Percentiles rank a stretch among this genome's conserved stretches.
Evolutionary conservation across 2,888 invertebrate species (phyloP).

Genomic region (Zygaena filipendulae): DNA sequence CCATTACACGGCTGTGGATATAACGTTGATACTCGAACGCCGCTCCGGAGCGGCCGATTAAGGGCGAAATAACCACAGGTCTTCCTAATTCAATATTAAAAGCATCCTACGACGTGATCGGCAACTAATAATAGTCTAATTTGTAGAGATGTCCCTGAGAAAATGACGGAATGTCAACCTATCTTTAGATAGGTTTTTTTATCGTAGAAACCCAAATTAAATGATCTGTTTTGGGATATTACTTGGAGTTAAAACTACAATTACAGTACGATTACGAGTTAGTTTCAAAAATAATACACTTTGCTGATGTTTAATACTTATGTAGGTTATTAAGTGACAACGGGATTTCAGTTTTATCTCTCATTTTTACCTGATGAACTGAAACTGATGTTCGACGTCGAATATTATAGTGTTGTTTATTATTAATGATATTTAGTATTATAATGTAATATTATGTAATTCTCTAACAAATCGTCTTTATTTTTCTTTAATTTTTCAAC

Average conservation of each 20-base stretch:
- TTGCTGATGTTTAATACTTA: too few species aligned
- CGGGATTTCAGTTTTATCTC: too few species aligned
- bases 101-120: constrained; percentile 65
- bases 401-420: too few species aligned
- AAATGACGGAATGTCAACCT: constrained; percentile 63
- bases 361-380: too few species aligned
- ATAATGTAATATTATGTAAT: too few species aligned
- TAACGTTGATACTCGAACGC: constrained; percentile 56
- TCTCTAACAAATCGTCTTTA: too few species aligned
- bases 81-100: constrained; percentile 69
- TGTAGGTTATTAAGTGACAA: too few species aligned
- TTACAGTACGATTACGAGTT: constrained; percentile 26
- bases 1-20: constrained; percentile 61
- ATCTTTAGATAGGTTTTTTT: constrained; percentile 31
- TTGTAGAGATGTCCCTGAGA: constrained; percentile 66
- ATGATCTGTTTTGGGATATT: constrained; percentile 38
- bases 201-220: constrained; percentile 37
- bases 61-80: constrained; percentile 61
- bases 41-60: constrained; percentile 54
- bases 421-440: too few species aligned
- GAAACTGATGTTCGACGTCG: too few species aligned
- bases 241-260: constrained; percentile 25
- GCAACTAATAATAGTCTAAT: constrained; percentile 66
- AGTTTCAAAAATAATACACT: too few species aligned
- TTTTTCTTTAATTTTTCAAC: too few species aligned